Conservation (phyloP, 2,113 vertebrate species). For the Scomber japonicus region DNA sequence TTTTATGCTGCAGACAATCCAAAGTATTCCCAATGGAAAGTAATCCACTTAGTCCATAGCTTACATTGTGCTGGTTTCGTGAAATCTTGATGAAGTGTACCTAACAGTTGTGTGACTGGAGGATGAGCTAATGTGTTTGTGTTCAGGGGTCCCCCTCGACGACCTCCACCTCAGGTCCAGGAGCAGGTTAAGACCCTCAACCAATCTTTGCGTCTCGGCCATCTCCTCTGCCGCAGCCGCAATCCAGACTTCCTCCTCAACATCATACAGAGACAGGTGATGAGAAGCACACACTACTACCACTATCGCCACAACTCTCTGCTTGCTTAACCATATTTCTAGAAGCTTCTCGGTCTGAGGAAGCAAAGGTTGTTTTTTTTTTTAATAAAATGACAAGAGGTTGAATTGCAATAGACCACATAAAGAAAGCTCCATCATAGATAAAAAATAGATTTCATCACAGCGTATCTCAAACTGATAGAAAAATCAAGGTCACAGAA, state of each 20-base stretch:
- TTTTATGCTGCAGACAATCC: too few species aligned
- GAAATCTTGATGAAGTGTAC: neutral
- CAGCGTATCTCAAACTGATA: neutral
- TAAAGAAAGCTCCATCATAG: too few species aligned
- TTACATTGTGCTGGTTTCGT: neutral
- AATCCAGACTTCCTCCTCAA: slow-evolving; percentile 96
- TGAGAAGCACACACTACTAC: neutral
- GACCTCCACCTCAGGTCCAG: slow-evolving; percentile 92
- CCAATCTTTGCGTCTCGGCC: slow-evolving; percentile 94
- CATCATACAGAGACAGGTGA: slow-evolving; percentile 98
- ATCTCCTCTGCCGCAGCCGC: slow-evolving; percentile 95
- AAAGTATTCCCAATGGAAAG: too few species aligned
- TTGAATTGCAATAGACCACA: too few species aligned
- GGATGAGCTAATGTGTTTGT: neutral
- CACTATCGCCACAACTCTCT: too few species aligned
- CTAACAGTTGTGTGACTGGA: neutral
- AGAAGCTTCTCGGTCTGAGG: too few species aligned
- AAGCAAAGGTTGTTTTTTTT: too few species aligned
- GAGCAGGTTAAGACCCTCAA: slow-evolving; percentile 96
- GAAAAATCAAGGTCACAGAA: too few species aligned
- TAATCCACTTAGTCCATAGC: too few species aligned
- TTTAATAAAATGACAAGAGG: too few species aligned
- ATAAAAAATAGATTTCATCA: neutral
- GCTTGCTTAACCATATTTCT: too few species aligned
- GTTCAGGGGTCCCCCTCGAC: slow-evolving; percentile 93